Conservation (phyloP, 2,113 vertebrate genomes). For the Triplophysa siluroides region DNA sequence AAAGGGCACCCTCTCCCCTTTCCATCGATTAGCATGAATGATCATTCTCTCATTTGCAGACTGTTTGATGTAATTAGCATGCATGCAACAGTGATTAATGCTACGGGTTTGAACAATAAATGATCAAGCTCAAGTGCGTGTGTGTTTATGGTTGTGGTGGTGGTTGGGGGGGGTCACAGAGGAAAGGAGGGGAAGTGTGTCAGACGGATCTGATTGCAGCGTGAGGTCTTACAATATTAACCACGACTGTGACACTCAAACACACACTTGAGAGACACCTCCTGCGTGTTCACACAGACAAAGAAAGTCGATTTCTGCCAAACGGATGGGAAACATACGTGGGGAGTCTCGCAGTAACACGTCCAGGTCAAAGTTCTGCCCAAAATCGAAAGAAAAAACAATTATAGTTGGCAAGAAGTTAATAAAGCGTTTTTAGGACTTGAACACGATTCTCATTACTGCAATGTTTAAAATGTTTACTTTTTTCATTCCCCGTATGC, state of each 20-base stretch:
- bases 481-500: no score
- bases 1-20: conserved; percentile 44
- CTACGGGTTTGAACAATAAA: conserved; percentile 14
- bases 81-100: conserved; percentile 37
- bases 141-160: background rate
- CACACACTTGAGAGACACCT: conserved; percentile 7
- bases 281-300: conserved; percentile 3
- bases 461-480: no score
- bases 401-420: background rate
- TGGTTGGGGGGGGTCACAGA: background rate
- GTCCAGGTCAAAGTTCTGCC: background rate
- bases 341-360: background rate
- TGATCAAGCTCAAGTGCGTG: conserved; percentile 3
- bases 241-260: conserved; percentile 16
- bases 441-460: no score
- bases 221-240: conserved; percentile 44
- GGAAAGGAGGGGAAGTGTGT: conserved; percentile 28
- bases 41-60: conserved; percentile 39
- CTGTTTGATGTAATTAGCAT: conserved; percentile 40
- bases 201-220: conserved; percentile 28
- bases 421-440: background rate
- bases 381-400: background rate
- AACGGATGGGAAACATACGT: background rate
- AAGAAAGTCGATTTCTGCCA: background rate
- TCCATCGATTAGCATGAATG: conserved; percentile 47